A percentile compares a stretch with the other conserved stretches of the same genome.
Evolutionary conservation across 2,113 vertebrate genomes (phyloP).

Genomic region (Candoia aspera): DNA sequence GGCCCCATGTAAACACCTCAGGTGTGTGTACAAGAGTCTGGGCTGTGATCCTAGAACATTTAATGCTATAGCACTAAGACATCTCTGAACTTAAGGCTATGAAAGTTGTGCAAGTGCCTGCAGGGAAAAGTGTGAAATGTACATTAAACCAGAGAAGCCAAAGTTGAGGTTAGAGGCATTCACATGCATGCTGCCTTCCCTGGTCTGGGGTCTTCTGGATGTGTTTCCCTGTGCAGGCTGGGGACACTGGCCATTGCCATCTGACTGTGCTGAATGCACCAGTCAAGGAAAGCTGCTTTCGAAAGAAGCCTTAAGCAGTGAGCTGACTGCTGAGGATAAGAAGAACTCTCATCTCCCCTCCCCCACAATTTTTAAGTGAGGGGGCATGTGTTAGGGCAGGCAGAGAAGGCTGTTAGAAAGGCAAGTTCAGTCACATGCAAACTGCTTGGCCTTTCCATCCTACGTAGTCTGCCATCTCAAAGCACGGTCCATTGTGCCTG

Average conservation of each 20-base stretch:
- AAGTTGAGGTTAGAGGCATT: neutral
- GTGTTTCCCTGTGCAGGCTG: neutral
- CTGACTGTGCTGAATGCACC: neutral
- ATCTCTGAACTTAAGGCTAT: neutral
- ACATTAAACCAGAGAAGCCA: neutral
- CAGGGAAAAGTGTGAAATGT: neutral
- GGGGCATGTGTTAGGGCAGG: neutral
- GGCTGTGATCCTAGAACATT: neutral
- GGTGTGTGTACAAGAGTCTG: neutral
- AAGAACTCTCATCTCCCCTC: neutral
- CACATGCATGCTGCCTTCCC: neutral
- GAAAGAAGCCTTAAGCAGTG: neutral
- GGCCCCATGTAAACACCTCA: neutral
- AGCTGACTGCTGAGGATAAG: neutral
- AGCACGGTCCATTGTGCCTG: constrained; percentile 29
- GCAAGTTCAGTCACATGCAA: constrained; percentile 14
- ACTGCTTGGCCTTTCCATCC: constrained; percentile 26
- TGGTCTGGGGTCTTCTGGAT: neutral
- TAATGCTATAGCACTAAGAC: neutral
- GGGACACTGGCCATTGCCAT: neutral
- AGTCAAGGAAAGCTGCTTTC: neutral
- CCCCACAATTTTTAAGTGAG: constrained; percentile 4
- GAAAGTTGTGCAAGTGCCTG: neutral
- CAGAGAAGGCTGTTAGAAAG: neutral
- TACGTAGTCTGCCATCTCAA: constrained; percentile 20